Percentiles rank a stretch among this genome's conserved stretches.
These are phyloP conservation scores for Lagocephalus sceleratus DNA, from an alignment of 2,797 vertebrate species.

Conservation along the genomic window DNA sequence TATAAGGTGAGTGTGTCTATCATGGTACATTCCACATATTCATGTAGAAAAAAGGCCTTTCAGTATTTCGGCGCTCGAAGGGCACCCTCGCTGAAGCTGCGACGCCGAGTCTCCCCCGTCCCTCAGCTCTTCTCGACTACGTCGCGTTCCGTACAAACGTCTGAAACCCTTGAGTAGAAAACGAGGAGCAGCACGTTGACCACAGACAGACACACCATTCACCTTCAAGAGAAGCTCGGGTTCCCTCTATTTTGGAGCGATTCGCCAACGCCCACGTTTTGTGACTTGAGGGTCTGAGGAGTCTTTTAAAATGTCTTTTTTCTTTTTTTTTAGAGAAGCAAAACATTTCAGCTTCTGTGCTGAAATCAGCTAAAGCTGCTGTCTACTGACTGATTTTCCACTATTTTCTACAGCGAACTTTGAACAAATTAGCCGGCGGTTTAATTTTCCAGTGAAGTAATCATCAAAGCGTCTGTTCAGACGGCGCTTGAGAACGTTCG, in stretches of 20 bases:
- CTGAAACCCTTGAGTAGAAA: constrained; percentile 46
- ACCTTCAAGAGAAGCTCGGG: constrained; percentile 33
- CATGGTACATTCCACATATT: constrained; percentile 64
- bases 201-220: constrained; percentile 37
- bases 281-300: constrained; percentile 6
- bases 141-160: constrained; percentile 54
- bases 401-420: not conserved
- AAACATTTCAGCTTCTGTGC: not conserved
- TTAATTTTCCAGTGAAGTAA: not conserved
- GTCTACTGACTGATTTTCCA: not conserved
- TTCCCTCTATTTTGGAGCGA: constrained; percentile 11
- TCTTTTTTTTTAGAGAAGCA: not conserved
- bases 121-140: constrained; percentile 46
- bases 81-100: constrained; percentile 52
- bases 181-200: constrained; percentile 50
- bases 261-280: constrained; percentile 19
- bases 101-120: constrained; percentile 39
- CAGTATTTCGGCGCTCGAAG: constrained; percentile 35
- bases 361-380: not conserved
- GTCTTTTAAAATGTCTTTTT: not conserved
- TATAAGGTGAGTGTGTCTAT: constrained; percentile 42
- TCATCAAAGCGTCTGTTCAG: too few relatives aligned
- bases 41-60: constrained; percentile 48
- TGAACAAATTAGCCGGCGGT: not conserved
- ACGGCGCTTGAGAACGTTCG: too few relatives aligned